Conservation (phyloP, 92 coral and sea anemone species). For the Umimayanthus kanabou region DNA sequence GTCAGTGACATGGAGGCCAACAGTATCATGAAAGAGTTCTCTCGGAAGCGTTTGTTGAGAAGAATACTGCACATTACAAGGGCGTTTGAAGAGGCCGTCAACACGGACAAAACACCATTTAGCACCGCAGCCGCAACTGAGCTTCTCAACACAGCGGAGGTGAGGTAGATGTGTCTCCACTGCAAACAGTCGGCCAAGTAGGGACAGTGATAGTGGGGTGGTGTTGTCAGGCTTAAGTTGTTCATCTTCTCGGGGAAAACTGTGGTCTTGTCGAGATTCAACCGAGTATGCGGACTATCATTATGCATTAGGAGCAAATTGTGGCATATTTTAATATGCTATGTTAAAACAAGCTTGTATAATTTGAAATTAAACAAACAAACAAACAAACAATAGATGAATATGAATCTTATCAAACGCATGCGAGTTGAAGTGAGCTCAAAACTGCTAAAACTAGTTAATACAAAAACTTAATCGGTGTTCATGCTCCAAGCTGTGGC, state of each 20-base stretch:
- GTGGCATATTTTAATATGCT: too few relatives aligned
- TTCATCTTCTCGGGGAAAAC: background rate
- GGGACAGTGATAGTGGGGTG: constrained; percentile 1
- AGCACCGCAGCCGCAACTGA: background rate
- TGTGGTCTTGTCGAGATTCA: background rate
- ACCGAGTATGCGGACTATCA: background rate
- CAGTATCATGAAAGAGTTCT: background rate
- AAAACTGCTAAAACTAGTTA: too few relatives aligned
- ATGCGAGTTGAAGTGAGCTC: background rate
- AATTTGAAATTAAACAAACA: too few relatives aligned
- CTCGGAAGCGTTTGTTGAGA: background rate
- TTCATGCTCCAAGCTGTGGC: too few relatives aligned
- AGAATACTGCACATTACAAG: constrained; percentile 9
- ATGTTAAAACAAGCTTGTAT: too few relatives aligned
- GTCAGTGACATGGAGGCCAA: background rate
- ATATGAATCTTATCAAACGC: background rate
- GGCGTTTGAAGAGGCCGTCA: background rate
- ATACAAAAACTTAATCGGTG: background rate
- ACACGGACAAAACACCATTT: background rate
- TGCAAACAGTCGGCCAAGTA: background rate
- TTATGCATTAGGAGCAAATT: background rate
- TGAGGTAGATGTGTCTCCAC: background rate
- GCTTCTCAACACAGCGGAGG: background rate
- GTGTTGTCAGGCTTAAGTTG: background rate
- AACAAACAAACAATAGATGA: background rate